Conservation (phyloP, 2,113 vertebrate species). For the Dicerorhinus sumatrensis region DNA sequence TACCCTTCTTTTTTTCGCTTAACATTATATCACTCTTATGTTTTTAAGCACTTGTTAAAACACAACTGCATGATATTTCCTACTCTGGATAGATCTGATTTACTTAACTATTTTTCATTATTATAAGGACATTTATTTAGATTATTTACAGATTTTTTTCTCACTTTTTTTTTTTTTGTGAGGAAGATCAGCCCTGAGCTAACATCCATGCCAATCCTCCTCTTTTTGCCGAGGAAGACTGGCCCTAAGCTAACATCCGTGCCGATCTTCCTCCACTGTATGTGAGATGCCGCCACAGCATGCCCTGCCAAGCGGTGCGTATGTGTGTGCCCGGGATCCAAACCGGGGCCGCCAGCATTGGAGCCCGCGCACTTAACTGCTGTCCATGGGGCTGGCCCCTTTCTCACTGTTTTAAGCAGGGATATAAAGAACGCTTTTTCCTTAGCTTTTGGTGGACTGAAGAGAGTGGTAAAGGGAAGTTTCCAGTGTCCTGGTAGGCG, state of each 20-base stretch:
- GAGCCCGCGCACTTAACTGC: no score
- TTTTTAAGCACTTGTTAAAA: constrained; percentile 6
- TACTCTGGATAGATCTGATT: not conserved
- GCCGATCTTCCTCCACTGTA: no score
- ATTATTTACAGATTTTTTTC: not conserved
- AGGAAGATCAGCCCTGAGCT: no score
- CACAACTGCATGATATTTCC: not conserved
- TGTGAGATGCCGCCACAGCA: no score
- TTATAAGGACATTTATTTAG: constrained; percentile 3
- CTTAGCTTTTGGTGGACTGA: not conserved
- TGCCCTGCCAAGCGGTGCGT: no score
- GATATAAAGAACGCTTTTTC: not conserved
- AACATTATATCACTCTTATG: not conserved
- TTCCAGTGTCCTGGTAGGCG: not conserved
- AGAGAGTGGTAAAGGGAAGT: not conserved
- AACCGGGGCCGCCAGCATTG: no score
- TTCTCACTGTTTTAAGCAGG: not conserved
- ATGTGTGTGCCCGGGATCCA: no score
- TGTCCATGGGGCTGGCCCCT: no score
- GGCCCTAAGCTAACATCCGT: no score
- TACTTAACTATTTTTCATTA: not conserved
- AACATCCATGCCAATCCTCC: no score
- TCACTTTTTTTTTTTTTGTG: not conserved
- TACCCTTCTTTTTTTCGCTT: not conserved
- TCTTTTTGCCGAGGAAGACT: no score